Evolutionary conservation across 2,888 invertebrate genomes (phyloP).

Genomic region (Phyto melanocephala): DNA sequence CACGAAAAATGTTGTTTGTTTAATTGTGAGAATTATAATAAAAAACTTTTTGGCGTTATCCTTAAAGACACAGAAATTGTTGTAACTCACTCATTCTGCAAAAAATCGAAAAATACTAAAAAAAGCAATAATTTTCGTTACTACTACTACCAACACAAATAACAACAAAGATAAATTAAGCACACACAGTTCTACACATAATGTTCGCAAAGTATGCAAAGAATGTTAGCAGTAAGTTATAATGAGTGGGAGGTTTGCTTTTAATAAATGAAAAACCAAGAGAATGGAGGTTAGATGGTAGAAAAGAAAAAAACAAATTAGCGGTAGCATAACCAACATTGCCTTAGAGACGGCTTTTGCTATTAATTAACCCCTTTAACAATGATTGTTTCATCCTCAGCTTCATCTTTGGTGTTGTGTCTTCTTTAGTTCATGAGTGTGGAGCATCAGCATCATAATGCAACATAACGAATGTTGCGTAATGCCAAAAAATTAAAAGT

Average conservation of each 20-base stretch:
- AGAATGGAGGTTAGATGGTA: neutral
- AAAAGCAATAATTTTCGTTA: slow-evolving; percentile 51
- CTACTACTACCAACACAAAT: neutral
- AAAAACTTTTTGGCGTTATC: slow-evolving; percentile 69
- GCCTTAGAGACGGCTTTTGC: slow-evolving; percentile 60
- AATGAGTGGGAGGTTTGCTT: neutral
- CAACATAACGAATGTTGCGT: slow-evolving; percentile 56
- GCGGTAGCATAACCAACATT: slow-evolving; percentile 54
- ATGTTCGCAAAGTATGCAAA: slow-evolving; percentile 16
- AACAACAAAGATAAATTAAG: neutral
- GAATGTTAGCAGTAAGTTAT: neutral
- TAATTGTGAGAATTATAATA: slow-evolving; percentile 30
- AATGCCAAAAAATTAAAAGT: slow-evolving; percentile 58
- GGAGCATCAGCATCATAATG: slow-evolving; percentile 53
- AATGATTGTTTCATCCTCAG: slow-evolving; percentile 47
- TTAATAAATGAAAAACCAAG: neutral
- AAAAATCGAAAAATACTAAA: neutral
- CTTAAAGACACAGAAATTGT: slow-evolving; percentile 70
- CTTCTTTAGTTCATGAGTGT: neutral
- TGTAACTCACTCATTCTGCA: slow-evolving; percentile 43
- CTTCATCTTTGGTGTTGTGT: neutral
- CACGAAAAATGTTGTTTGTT: slow-evolving; percentile 59
- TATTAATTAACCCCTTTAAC: slow-evolving; percentile 75
- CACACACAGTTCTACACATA: neutral
- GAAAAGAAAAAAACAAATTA: slow-evolving; percentile 53